Base-by-base conservation (phyloP, 2,888 invertebrate genomes). In the Trichogramma evanescens region DNA sequence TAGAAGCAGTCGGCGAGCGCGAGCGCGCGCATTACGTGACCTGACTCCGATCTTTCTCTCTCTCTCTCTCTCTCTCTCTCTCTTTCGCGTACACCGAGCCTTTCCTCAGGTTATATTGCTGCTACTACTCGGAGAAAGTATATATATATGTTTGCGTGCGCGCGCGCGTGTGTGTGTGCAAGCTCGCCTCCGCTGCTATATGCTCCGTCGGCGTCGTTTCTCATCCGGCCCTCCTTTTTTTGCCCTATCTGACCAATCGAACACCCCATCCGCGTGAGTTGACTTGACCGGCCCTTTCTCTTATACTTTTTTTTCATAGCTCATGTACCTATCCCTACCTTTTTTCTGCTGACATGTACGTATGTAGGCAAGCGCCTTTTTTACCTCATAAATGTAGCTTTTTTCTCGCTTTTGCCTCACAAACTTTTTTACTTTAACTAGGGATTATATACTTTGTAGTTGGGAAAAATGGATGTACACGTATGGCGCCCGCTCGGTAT, bases 101-200 rank as follows among this genome's bases (percentile, higher is more conserved):
- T 77, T 75, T 77, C 75, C 74, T 74, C 75, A 73, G 74, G 76
- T 75, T 76, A 76, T 76, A 76, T 77, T 74, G 76, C 76, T 73
- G 75, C 74, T 75, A 74, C 66, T 68, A 67, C 72, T 26, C 26
- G 26, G 26, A 26, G 26, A 26, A 26, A 26, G 26, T 26, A 26
- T 26, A 26, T 26, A 26, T 26, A 2, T 26, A 26, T 26, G 26
- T 26, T 26, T 26, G 26, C 26, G 26, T 26, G 26, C 26, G 26
- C 26, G 26, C 13, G 2, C 26, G 26, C 2, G 26, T 26, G 26
- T 26, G 26, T 26, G 26, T 26, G 26, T 26, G 26, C 26, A 26
- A 26, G 26, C 26, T 26, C 3, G 26, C 26, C 26, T 26, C 26
- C 26, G 3, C 26, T 26, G 3, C 26, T 26, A 26, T 26, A 26